A percentile compares a stretch with the other conserved stretches of the same genome.
Conservation (phyloP, 2,113 vertebrate species). For the Phaethon lepturus region DNA sequence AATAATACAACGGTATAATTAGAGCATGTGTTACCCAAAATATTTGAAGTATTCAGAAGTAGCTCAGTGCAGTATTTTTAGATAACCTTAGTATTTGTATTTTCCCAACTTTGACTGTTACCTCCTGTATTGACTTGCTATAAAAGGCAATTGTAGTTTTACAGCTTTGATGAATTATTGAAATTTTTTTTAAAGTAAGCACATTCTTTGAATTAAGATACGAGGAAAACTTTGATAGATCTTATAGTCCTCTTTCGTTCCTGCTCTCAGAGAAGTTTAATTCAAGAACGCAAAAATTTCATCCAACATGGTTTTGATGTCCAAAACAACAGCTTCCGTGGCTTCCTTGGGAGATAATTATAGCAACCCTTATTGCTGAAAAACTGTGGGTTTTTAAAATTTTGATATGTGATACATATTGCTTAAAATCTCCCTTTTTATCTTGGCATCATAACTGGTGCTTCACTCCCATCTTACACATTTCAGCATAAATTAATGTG, state of each 20-base stretch:
- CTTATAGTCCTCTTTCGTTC: neutral
- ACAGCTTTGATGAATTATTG: neutral
- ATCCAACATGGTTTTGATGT: neutral
- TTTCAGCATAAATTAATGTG: neutral
- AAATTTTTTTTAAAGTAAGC: neutral
- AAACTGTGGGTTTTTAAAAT: neutral
- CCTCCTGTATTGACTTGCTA: neutral
- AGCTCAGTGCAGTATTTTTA: slow-evolving; percentile 52
- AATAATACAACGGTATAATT: slow-evolving; percentile 27
- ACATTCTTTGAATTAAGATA: neutral
- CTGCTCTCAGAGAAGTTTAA: neutral
- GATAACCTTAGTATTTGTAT: slow-evolving; percentile 42
- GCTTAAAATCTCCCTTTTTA: neutral
- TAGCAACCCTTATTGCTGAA: neutral
- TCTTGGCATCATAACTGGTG: neutral
- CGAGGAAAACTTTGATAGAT: neutral
- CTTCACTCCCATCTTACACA: neutral
- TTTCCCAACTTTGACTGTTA: neutral
- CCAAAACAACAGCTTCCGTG: neutral
- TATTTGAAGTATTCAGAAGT: slow-evolving; percentile 42
- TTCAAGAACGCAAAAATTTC: neutral
- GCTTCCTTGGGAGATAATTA: neutral
- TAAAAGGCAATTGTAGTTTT: neutral
- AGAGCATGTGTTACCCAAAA: slow-evolving; percentile 36
- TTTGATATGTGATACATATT: neutral